These are phyloP conservation scores for Acrocephalus arundinaceus DNA, from an alignment of 2,113 vertebrate genomes.

Conservation along the genomic window DNA sequence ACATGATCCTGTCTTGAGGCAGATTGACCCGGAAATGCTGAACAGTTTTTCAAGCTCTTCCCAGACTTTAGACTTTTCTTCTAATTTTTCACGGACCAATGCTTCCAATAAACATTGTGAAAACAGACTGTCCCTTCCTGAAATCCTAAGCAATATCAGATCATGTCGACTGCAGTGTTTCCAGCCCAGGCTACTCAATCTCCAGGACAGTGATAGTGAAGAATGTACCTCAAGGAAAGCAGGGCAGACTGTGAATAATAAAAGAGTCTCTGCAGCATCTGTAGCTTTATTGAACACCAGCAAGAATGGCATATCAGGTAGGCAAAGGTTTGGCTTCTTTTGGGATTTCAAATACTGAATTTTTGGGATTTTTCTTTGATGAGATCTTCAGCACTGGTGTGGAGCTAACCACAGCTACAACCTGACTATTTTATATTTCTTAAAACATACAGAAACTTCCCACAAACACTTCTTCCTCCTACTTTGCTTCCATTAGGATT, in stretches of 20 bases:
- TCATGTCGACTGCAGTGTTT: slow-evolving; percentile 90
- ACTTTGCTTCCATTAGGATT: neutral
- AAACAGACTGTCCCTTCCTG: slow-evolving; percentile 85
- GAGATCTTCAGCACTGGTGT: neutral
- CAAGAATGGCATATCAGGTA: slow-evolving; percentile 85
- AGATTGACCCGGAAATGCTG: slow-evolving; percentile 85
- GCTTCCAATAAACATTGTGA: slow-evolving; percentile 85
- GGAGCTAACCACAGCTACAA: neutral
- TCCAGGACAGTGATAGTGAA: slow-evolving; percentile 78
- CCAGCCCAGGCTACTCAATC: slow-evolving; percentile 81
- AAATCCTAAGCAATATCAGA: slow-evolving; percentile 91
- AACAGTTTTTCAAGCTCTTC: slow-evolving; percentile 78
- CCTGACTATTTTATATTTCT: neutral
- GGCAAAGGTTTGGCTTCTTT: slow-evolving; percentile 34
- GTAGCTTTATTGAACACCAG: slow-evolving; percentile 81
- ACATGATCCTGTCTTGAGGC: slow-evolving; percentile 81
- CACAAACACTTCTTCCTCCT: neutral
- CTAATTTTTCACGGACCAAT: slow-evolving; percentile 82
- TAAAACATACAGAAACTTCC: neutral
- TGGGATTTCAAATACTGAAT: neutral
- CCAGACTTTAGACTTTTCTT: slow-evolving; percentile 78
- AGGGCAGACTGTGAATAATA: slow-evolving; percentile 79
- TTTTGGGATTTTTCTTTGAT: neutral
- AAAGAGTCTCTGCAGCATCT: slow-evolving; percentile 78
- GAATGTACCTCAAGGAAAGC: slow-evolving; percentile 82